A percentile compares a stretch with the other conserved stretches of the same genome.
These are phyloP conservation scores for Eupithecia subfuscata DNA, from an alignment of 2,888 invertebrate species.

Conservation along the genomic window DNA sequence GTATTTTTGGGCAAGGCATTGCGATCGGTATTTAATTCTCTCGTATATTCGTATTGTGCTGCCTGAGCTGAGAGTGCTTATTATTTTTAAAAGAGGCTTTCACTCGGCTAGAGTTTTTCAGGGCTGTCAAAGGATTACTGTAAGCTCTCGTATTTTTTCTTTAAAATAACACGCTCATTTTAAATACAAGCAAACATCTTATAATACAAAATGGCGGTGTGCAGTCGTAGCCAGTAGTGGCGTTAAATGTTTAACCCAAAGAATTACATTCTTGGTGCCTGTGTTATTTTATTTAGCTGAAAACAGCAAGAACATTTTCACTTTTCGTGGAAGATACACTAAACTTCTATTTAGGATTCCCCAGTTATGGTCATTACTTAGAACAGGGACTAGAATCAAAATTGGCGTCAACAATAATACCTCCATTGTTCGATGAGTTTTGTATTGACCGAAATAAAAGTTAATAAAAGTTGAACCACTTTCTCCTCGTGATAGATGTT, in stretches of 20 bases:
- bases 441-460: not conserved
- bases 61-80: not conserved
- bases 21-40: not conserved
- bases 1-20: not conserved
- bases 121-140: not conserved
- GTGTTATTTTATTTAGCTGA: not conserved
- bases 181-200: not conserved
- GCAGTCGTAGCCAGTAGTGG: not conserved
- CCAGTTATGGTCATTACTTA: not conserved
- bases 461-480: not conserved
- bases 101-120: not conserved
- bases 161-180: not conserved
- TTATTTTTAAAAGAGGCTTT: constrained; percentile 4
- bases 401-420: not conserved
- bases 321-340: not conserved
- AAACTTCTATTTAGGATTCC: not conserved
- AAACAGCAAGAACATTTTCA: not conserved
- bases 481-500: not conserved
- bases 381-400: no score
- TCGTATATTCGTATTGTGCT: not conserved
- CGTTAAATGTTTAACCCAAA: not conserved
- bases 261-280: not conserved
- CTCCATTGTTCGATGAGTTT: not conserved
- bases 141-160: not conserved
- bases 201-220: not conserved